Evolutionary conservation across 2,113 vertebrate species (phyloP), one percentile per base, ranked within the genome.

Genomic region (Pelecanoides urinatrix): DNA sequence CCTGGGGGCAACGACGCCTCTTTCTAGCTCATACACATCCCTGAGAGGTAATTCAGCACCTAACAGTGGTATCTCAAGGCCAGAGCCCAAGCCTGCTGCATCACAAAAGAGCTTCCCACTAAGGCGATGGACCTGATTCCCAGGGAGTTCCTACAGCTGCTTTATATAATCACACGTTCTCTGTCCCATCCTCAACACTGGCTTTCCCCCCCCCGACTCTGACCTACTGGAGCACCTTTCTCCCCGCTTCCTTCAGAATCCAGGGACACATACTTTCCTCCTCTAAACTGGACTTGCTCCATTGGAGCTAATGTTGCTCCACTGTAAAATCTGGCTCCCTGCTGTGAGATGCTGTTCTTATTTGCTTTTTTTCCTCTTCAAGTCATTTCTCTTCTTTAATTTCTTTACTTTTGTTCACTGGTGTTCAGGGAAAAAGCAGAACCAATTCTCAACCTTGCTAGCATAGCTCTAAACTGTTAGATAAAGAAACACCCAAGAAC

Each of bases 91-190:
- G 16, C 12, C 23, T 42, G 6, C 3, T 29, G 23, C 16, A 16
- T 32, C 17, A 42, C 11, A 42, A 3, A 16, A 55, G 34, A 34
- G 16, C 79, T 62, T 61, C 30, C 34, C n/a, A 29, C 21, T 14
- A 11, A 71, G 44, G 29, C 7, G 26, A 67, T 1, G 12, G 3
- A 5, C 7, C n/a, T 45, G 38, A 23, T 70, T 18, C 1, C 2
- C 13, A 63, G 40, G 52, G 40, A 40, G 66, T 36, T 67, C 25
- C 45, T 50, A 3, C 32, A 42, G 25, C 19, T 63, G 1, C 55
- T 86, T 42, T 27, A 32, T 13, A 3, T 36, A 30, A n/a, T 12
- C 20, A 30, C 4, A 38, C 4, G 2, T 59, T 32, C 59, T 70
- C 58, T 20, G 21, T 42, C 58, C 23, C 3, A 4, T 12, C 40